Evolutionary conservation across 2,888 invertebrate genomes (phyloP), one percentile per base, ranked within the genome.

Genomic region (Platycheirus albimanus): DNA sequence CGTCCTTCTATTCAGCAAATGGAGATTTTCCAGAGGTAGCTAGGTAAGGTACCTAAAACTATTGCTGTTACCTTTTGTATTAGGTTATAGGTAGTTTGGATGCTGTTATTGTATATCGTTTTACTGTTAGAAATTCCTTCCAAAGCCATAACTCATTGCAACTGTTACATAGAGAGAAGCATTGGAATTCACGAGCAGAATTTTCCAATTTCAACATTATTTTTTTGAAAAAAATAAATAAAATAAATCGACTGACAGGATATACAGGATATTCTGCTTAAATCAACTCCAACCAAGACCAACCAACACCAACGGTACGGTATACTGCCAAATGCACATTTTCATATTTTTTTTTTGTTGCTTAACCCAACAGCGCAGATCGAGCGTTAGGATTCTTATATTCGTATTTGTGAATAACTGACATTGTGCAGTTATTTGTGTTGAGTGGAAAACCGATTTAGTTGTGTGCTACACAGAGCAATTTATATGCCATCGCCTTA

Each of bases 401-500:
- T 71, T 61, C 36, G 47, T 52, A 72, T 61, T 58, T 41, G 17
- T 51, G 61, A 66, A 77, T 52, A 67, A 61, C 70, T 64, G 45
- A 72, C 56, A 81, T 64, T 69, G 54, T 75, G 45, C 70, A 61
- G 70, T 33, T 70, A 64, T 71, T 54, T 83, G 54, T 28, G 20
- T 52, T 38, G 63, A 69, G 61, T 67, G 63, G 63, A 78, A 72
- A 78, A 72, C 72, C 78, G 56, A 83, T 41, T 76, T 64, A 63
- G 77, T 61, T 64, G 45, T 67, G 67, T 54, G 28, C 24, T 38
- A 20, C 24, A 61, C 61, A 54, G 33, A 66, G 66, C 76, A 83
- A 69, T 83, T 83, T 78, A 83, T 83, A 36, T 74, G 72, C 72
- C 78, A 78, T 83, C 78, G 15, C 78, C 77, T 72, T 63, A 69